These are phyloP conservation scores for Azemiops feae DNA, from an alignment of 2,113 vertebrate genomes.

Conservation along the genomic window DNA sequence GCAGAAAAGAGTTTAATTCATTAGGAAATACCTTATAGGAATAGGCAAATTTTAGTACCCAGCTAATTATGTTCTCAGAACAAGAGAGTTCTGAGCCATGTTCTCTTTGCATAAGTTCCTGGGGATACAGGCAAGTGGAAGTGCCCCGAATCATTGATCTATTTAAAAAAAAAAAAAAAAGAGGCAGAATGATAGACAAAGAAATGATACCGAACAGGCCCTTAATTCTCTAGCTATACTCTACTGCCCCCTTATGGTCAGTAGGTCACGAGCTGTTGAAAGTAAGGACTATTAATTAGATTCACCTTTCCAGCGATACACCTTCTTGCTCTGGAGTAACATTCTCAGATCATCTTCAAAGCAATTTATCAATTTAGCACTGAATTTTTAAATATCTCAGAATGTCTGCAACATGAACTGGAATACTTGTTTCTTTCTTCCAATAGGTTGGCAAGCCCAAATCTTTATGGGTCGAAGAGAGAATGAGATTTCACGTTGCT, in stretches of 20 bases:
- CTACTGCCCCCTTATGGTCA: not conserved
- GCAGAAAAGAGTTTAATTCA: not conserved
- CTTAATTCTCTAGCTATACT: not conserved
- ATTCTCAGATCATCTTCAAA: not conserved
- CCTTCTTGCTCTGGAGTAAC: not conserved
- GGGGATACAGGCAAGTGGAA: not conserved
- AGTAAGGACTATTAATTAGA: not conserved
- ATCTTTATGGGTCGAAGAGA: conserved; percentile 80
- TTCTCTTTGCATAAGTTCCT: not conserved
- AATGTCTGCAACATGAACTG: not conserved
- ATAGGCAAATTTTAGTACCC: not conserved
- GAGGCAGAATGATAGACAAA: not conserved
- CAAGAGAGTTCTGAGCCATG: not conserved
- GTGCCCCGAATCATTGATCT: not conserved
- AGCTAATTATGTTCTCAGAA: not conserved
- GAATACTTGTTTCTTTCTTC: not conserved
- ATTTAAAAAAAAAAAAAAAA: not conserved
- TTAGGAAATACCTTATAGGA: not conserved
- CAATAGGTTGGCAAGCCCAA: conserved; percentile 63
- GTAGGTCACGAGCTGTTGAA: not conserved
- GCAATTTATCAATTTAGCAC: not conserved
- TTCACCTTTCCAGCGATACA: not conserved
- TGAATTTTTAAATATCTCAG: not conserved
- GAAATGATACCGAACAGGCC: not conserved
- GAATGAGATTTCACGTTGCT: conserved; percentile 81